Evolutionary conservation across 2,113 vertebrate species (phyloP), one percentile per base, ranked within the genome.

Genomic region (Seriola quinqueradiata): DNA sequence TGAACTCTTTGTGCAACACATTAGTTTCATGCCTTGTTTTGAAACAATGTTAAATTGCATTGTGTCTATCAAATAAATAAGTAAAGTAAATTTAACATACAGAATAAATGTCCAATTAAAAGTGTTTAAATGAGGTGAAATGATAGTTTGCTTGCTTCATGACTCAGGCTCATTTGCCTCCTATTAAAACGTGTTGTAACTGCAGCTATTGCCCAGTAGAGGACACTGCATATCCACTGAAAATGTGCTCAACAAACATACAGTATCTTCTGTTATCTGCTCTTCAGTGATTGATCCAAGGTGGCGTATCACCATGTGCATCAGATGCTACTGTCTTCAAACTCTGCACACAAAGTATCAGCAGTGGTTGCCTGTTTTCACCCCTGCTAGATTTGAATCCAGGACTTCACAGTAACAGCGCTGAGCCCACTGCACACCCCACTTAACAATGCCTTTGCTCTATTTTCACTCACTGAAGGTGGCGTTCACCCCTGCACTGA

Each of bases 191-290:
- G 19, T 40, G 12, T 66, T 87, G 85, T 75, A 78, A 40, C 0
- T 70, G 2, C 25, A 67, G 17, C 4, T 5, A 13, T 48, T 59
- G 0, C 10, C 76, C 88, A 72, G 10, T 38, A 81, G 88, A 72
- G 70, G 59, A 2, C 60, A 38, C 46, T 70, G 67, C 12, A 63
- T 8, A 48, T 59, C 10, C 7, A 52, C 36, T 55, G 36, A 12
- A 76, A 52, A 25, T 38, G 0, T 23, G 42, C 25, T 16, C 7
- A 55, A 1, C n/a, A 7, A 17, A 13, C 0, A 55, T 12, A 32
- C 10, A 61, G 16, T 25, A 64, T 38, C 17, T 57, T 5, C 0
- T 14, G 0, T 4, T 19, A 3, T 65, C 5, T 57, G 19, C 11
- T 70, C 13, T 1, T 7, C 21, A n/a, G 25, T 58, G 1, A 40